Evolutionary conservation across 2,113 vertebrate species (phyloP).

Genomic region (Genyomyrus donnyi): DNA sequence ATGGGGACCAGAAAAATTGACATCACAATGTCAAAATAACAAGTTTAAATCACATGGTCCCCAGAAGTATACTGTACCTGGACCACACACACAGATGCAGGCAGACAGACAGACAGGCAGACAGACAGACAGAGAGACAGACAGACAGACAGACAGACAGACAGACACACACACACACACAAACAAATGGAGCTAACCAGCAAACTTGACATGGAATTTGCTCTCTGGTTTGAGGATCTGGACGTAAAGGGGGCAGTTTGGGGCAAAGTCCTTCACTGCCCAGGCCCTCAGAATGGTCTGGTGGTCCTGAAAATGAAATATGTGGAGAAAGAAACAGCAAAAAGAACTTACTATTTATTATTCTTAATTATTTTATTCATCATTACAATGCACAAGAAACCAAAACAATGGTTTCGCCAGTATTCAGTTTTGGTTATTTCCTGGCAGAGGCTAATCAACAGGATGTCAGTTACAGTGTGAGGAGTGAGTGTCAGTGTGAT

Average conservation of each 20-base stretch:
- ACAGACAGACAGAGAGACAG: neutral
- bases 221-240: slow-evolving; percentile 74
- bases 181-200: slow-evolving; percentile 52
- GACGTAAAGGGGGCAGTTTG: slow-evolving; percentile 73
- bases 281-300: slow-evolving; percentile 74
- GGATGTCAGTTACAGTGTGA: neutral
- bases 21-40: neutral
- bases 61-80: too few relatives aligned
- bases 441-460: neutral
- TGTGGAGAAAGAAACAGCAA: neutral
- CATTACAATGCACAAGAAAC: neutral
- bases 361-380: neutral
- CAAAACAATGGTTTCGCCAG: neutral
- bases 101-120: neutral
- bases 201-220: slow-evolving; percentile 79
- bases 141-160: neutral
- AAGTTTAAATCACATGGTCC: too few relatives aligned
- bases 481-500: neutral
- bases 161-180: neutral
- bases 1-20: too few relatives aligned
- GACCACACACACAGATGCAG: neutral
- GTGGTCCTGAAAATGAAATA: slow-evolving; percentile 59
- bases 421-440: neutral
- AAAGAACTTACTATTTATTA: neutral
- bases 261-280: slow-evolving; percentile 73